Conservation (phyloP, 2,888 invertebrate species). For the Aleiodes alternator region DNA sequence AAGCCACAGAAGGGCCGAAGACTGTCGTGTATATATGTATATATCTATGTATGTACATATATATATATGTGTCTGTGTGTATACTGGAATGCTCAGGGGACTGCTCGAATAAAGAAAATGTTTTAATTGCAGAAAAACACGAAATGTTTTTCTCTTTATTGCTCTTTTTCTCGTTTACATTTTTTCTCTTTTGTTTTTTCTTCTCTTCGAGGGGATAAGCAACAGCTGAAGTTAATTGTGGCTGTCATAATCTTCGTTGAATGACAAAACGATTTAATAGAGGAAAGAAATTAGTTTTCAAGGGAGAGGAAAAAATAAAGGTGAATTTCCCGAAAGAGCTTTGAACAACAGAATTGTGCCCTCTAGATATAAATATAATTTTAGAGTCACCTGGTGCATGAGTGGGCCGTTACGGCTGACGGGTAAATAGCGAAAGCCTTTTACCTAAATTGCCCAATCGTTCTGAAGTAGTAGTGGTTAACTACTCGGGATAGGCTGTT, state of each 20-base stretch:
- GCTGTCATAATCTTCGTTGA: conserved; percentile 29
- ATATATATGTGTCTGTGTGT: neutral
- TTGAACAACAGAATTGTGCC: conserved; percentile 63
- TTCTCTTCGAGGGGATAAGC: neutral
- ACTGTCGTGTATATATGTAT: conserved; percentile 44
- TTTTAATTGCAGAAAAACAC: conserved; percentile 59
- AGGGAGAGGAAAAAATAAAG: neutral
- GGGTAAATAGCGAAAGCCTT: conserved; percentile 71
- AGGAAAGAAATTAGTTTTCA: conserved; percentile 17
- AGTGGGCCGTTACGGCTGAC: conserved; percentile 42
- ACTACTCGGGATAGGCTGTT: conserved; percentile 8
- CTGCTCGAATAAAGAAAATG: conserved; percentile 57
- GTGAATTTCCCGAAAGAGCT: conserved; percentile 48
- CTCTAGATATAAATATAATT: conserved; percentile 38
- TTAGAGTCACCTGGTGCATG: conserved; percentile 69
- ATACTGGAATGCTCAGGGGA: conserved; percentile 30
- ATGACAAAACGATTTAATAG: conserved; percentile 27
- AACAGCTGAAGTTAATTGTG: conserved; percentile 30
- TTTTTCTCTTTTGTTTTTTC: conserved; percentile 28
- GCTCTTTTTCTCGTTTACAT: conserved; percentile 41
- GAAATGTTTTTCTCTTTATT: conserved; percentile 30
- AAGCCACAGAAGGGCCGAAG: conserved; percentile 46
- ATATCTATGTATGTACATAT: conserved; percentile 41
- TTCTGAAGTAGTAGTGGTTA: conserved; percentile 15
- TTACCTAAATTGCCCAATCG: conserved; percentile 70